A percentile compares a stretch with the other conserved stretches of the same genome.
phyloP scores from a whole-genome alignment of 2,888 invertebrate genomes.

The Reticulitermes lucifugus region DNA sequence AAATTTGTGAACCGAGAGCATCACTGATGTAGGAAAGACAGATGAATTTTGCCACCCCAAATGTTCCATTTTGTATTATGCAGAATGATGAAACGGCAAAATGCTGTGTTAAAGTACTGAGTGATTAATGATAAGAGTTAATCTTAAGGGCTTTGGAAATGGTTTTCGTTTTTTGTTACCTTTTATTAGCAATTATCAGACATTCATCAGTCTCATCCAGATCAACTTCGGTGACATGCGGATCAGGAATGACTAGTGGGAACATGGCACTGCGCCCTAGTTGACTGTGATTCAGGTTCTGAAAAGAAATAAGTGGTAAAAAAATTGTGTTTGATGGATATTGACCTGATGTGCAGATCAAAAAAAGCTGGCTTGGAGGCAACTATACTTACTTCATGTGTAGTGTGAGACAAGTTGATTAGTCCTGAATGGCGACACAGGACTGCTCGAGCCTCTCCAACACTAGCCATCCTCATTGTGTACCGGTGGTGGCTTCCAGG shows the following conservation, averaged over 20 bases:
- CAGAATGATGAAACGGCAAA: too few species aligned
- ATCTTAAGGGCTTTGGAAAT: too few species aligned
- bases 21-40: too few species aligned
- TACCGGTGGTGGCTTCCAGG: slow-evolving; percentile 63
- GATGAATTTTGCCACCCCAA: too few species aligned
- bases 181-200: slow-evolving; percentile 83
- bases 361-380: too few species aligned
- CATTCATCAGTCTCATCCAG: slow-evolving; percentile 87
- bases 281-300: slow-evolving; percentile 72
- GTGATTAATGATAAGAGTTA: too few species aligned
- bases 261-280: slow-evolving; percentile 75
- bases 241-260: slow-evolving; percentile 79
- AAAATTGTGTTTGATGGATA: too few species aligned
- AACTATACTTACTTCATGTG: neutral
- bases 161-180: slow-evolving; percentile 52
- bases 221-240: slow-evolving; percentile 79
- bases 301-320: slow-evolving; percentile 58
- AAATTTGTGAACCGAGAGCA: too few species aligned
- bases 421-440: slow-evolving; percentile 64
- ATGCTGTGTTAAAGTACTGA: too few species aligned
- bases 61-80: too few species aligned
- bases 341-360: too few species aligned
- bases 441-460: slow-evolving; percentile 82
- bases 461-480: slow-evolving; percentile 78
- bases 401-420: slow-evolving; percentile 16